Conservation (phyloP, 1,140 invertebrate genomes). For the Paracyclopina nana region DNA sequence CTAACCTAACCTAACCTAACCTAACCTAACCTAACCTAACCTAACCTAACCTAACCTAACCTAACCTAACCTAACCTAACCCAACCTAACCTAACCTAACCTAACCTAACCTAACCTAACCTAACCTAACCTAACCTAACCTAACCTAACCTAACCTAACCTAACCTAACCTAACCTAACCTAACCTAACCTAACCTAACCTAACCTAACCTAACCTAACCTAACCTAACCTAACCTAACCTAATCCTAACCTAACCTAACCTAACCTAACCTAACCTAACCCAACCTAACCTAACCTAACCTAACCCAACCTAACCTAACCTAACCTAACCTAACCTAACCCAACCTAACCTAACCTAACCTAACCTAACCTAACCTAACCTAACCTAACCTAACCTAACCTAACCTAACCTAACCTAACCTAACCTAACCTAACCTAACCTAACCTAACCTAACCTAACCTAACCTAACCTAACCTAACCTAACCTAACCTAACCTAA, state of each 20-base stretch:
- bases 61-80: no score
- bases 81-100: no score
- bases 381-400: conserved; percentile 19
- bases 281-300: conserved; percentile 20
- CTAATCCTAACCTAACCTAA: conserved; percentile 20
- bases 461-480: conserved; percentile 18
- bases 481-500: conserved; percentile 18
- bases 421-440: conserved; percentile 18
- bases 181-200: conserved; percentile 20
- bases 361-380: conserved; percentile 20
- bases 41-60: no score
- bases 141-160: conserved; percentile 21
- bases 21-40: no score
- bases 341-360: conserved; percentile 20
- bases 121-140: conserved; percentile 20
- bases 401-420: conserved; percentile 19
- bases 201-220: conserved; percentile 19
- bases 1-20: no score
- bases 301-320: conserved; percentile 20
- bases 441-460: conserved; percentile 18
- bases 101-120: no score
- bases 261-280: conserved; percentile 20
- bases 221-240: conserved; percentile 18
- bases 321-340: conserved; percentile 20
- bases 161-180: conserved; percentile 18